These are phyloP conservation scores for Paratilapia polleni DNA, from an alignment of 2,113 vertebrate genomes.

Conservation along the genomic window DNA sequence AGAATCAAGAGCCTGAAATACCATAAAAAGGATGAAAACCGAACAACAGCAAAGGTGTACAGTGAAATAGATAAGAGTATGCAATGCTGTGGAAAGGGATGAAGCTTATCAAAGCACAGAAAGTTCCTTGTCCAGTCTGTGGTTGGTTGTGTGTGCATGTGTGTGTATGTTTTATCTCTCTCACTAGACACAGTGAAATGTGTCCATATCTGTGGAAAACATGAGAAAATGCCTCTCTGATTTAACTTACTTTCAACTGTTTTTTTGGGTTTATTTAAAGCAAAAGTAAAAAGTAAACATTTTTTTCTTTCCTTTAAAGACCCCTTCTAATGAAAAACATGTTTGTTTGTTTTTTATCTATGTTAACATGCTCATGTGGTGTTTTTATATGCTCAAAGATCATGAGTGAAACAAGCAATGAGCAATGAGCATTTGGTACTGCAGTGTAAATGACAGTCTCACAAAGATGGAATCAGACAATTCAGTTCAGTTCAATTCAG, in stretches of 20 bases:
- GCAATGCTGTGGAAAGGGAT: constrained; percentile 5
- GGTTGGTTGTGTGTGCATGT: background rate
- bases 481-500: no score
- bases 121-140: constrained; percentile 17
- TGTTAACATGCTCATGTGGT: background rate
- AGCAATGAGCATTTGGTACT: no score
- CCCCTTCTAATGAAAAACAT: background rate
- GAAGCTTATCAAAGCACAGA: constrained; percentile 47
- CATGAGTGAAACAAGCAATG: no score
- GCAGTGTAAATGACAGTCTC: no score
- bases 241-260: background rate
- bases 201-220: constrained; percentile 42
- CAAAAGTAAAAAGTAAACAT: background rate
- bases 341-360: background rate
- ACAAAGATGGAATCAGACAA: no score
- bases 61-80: constrained; percentile 27
- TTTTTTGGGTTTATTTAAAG: background rate
- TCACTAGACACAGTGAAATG: constrained; percentile 21
- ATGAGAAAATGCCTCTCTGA: constrained; percentile 18
- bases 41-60: background rate
- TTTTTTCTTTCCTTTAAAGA: background rate
- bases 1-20: background rate
- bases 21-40: constrained; percentile 5
- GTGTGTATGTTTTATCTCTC: background rate
- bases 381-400: background rate